phyloP scores from a whole-genome alignment of 2,888 invertebrate species.

The Sinohyriopsis cumingii region DNA sequence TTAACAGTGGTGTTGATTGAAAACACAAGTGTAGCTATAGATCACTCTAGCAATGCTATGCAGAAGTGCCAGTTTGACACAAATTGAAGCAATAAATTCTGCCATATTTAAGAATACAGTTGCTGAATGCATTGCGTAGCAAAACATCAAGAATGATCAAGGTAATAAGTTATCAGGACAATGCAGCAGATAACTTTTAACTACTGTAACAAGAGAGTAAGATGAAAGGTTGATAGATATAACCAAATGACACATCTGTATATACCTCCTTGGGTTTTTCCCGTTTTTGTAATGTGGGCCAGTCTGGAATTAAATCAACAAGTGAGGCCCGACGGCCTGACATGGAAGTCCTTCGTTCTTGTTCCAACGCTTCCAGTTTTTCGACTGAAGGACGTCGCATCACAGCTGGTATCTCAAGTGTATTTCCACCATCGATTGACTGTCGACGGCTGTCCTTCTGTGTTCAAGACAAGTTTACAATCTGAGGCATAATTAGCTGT shows the following conservation, averaged over 20 bases:
- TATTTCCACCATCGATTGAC: conserved; percentile 49
- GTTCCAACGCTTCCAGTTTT: conserved; percentile 54
- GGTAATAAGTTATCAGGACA: too few species aligned
- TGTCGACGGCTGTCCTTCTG: conserved; percentile 49
- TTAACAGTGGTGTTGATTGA: too few species aligned
- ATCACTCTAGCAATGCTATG: too few species aligned
- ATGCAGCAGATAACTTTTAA: too few species aligned
- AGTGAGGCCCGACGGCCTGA: conserved; percentile 62
- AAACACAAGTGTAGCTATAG: too few species aligned
- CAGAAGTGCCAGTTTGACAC: too few species aligned
- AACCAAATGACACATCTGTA: neutral
- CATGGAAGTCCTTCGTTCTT: conserved; percentile 58
- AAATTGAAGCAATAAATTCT: too few species aligned
- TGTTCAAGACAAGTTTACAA: conserved; percentile 12
- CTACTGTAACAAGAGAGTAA: too few species aligned
- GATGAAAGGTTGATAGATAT: too few species aligned
- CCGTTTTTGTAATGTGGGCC: conserved; percentile 82
- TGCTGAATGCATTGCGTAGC: too few species aligned
- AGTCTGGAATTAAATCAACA: conserved; percentile 93
- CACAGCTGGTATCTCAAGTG: conserved; percentile 49
- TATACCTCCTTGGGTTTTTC: conserved; percentile 63
- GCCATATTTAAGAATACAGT: too few species aligned
- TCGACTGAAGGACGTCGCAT: conserved; percentile 54
- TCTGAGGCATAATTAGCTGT: conserved; percentile 5
- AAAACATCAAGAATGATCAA: too few species aligned